A percentile compares a stretch with the other conserved stretches of the same genome.
Conservation (phyloP, 2,797 vertebrate species). For the Philypnodon macrostomus region DNA sequence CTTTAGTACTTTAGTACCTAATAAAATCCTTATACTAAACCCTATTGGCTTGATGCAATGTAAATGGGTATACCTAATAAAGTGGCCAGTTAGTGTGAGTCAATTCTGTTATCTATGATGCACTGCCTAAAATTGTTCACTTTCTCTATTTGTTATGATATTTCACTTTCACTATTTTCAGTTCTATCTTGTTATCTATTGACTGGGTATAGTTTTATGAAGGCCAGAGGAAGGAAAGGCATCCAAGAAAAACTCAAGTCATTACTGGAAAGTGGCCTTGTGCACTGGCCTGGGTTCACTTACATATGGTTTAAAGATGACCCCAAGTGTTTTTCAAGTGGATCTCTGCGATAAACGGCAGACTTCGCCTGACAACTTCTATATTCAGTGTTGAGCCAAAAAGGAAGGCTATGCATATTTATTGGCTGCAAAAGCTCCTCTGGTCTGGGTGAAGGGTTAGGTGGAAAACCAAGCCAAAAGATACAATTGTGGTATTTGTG, state of each 20-base stretch:
- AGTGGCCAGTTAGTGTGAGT: too few relatives aligned
- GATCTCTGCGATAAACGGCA: slow-evolving; percentile 28
- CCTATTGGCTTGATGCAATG: too few relatives aligned
- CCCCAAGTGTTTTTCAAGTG: slow-evolving; percentile 19
- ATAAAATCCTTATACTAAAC: too few relatives aligned
- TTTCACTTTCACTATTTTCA: slow-evolving; percentile 21
- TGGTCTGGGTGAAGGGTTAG: slow-evolving; percentile 24
- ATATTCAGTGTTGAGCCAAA: slow-evolving; percentile 13
- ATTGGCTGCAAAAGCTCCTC: slow-evolving; percentile 12
- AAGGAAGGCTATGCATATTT: slow-evolving; percentile 15
- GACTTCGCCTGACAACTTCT: slow-evolving; percentile 21
- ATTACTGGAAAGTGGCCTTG: slow-evolving; percentile 37
- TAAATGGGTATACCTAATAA: too few relatives aligned
- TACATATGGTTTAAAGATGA: slow-evolving; percentile 59
- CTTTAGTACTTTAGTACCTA: too few relatives aligned
- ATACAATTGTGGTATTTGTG: slow-evolving; percentile 37
- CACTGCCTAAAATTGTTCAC: neutral
- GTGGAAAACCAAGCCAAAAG: slow-evolving; percentile 39
- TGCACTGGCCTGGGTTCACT: slow-evolving; percentile 19
- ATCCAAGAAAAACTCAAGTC: slow-evolving; percentile 57
- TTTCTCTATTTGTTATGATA: slow-evolving; percentile 1
- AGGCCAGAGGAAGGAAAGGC: slow-evolving; percentile 12
- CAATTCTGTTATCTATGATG: too few relatives aligned
- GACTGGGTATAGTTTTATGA: slow-evolving; percentile 34
- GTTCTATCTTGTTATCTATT: slow-evolving; percentile 36